Evolutionary conservation across 2,888 invertebrate genomes (phyloP).

Genomic region (Salticus scenicus): DNA sequence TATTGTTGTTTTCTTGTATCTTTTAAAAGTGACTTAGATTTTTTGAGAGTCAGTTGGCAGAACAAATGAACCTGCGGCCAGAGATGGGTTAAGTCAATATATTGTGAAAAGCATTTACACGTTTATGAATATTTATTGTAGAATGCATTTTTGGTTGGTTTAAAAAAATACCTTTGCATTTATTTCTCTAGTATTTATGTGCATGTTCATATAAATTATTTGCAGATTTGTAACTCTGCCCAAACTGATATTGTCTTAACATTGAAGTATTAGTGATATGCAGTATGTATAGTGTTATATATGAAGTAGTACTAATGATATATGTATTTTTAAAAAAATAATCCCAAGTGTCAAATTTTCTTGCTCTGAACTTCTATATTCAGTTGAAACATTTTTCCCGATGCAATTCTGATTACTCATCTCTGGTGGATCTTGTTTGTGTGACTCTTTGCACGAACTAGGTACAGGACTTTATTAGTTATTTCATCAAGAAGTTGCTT

Average conservation of each 20-base stretch:
- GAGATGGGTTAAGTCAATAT: background rate
- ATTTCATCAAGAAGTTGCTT: background rate
- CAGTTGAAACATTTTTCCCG: background rate
- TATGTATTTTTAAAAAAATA: too few relatives aligned
- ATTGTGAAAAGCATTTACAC: background rate
- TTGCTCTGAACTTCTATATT: too few relatives aligned
- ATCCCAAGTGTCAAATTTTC: too few relatives aligned
- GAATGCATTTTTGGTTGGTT: background rate
- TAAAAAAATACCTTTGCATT: too few relatives aligned
- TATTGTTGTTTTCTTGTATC: background rate
- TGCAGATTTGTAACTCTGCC: too few relatives aligned
- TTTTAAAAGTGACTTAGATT: slow-evolving; percentile 6
- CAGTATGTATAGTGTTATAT: too few relatives aligned
- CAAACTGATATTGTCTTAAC: too few relatives aligned
- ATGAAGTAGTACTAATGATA: too few relatives aligned
- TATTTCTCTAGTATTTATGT: too few relatives aligned
- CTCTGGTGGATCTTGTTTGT: background rate
- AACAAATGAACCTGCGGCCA: background rate
- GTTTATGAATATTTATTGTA: too few relatives aligned
- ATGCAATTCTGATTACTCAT: background rate
- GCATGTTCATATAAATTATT: too few relatives aligned
- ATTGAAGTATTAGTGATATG: too few relatives aligned
- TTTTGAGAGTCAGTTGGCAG: background rate
- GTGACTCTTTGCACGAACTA: background rate
- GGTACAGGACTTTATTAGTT: background rate